Conservation (phyloP, 2,888 invertebrate genomes). For the Euzetes globulus region DNA sequence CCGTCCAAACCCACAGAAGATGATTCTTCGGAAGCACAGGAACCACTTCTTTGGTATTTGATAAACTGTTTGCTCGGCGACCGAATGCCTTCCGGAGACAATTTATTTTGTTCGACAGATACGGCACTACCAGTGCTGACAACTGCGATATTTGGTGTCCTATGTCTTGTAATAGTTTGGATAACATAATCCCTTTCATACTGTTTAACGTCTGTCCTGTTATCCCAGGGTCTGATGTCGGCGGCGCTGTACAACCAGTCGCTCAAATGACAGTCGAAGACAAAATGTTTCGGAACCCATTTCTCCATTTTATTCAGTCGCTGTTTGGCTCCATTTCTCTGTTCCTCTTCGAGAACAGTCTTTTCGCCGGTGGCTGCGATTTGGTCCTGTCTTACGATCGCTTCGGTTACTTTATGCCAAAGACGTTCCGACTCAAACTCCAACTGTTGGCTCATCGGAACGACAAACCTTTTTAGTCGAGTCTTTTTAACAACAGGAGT, state of each 20-base stretch:
- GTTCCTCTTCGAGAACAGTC: slow-evolving; percentile 77
- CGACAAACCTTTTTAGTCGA: slow-evolving; percentile 67
- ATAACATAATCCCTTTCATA: slow-evolving; percentile 75
- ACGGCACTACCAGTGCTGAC: slow-evolving; percentile 58
- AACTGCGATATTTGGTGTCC: slow-evolving; percentile 61
- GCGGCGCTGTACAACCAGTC: slow-evolving; percentile 69
- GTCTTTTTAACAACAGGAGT: slow-evolving; percentile 60
- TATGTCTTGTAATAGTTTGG: slow-evolving; percentile 65
- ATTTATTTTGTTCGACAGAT: slow-evolving; percentile 53
- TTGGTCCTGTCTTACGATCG: slow-evolving; percentile 74
- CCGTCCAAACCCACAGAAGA: slow-evolving; percentile 8
- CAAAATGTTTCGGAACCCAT: slow-evolving; percentile 69
- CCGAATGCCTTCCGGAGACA: background rate
- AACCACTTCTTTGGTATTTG: slow-evolving; percentile 29
- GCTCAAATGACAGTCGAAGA: slow-evolving; percentile 54
- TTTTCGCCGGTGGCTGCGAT: slow-evolving; percentile 83
- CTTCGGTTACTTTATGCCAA: slow-evolving; percentile 78
- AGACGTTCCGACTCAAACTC: slow-evolving; percentile 77
- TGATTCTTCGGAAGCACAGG: slow-evolving; percentile 18
- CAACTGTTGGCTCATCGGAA: slow-evolving; percentile 66
- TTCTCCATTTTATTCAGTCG: slow-evolving; percentile 58
- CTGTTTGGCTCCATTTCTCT: slow-evolving; percentile 64
- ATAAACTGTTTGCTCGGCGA: slow-evolving; percentile 3
- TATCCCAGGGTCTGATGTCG: slow-evolving; percentile 49
- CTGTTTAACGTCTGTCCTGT: slow-evolving; percentile 71